These are phyloP conservation scores for Paramuricea clavata DNA, from an alignment of 92 coral and sea anemone genomes.

Conservation along the genomic window DNA sequence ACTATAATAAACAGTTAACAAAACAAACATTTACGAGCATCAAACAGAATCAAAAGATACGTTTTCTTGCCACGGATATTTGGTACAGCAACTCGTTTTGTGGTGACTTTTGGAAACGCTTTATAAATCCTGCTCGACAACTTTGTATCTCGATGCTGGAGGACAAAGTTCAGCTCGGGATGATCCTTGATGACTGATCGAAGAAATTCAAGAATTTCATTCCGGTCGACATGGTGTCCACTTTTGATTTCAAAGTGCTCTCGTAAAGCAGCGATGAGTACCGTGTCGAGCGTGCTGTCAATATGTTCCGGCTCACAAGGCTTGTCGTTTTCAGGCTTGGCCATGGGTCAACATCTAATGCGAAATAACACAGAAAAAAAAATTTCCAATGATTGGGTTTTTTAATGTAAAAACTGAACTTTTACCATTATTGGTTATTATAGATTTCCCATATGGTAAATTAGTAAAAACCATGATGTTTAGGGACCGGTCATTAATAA, in stretches of 20 bases:
- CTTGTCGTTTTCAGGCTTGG: neutral
- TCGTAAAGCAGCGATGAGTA: conserved; percentile 81
- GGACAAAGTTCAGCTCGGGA: conserved; percentile 85
- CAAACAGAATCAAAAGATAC: conserved; percentile 74
- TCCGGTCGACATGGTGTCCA: conserved; percentile 82
- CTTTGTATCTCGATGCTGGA: conserved; percentile 89
- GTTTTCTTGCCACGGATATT: conserved; percentile 88
- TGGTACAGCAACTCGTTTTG: conserved; percentile 84
- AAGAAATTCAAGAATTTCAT: conserved; percentile 85
- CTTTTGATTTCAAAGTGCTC: conserved; percentile 79
- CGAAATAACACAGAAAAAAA: no score
- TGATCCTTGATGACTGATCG: conserved; percentile 73
- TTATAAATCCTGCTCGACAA: conserved; percentile 89
- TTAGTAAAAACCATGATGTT: no score
- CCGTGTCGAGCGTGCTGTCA: conserved; percentile 80
- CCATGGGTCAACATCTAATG: neutral
- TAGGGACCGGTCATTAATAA: no score
- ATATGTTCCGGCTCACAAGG: neutral
- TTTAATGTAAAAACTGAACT: no score
- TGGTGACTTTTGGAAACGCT: conserved; percentile 94
- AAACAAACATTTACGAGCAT: neutral
- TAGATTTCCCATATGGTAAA: no score
- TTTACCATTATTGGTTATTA: no score
- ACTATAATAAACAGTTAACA: neutral
- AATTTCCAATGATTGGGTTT: no score